Base-by-base conservation (phyloP, 2,113 vertebrate genomes). In the Accipiter cooperii region DNA sequence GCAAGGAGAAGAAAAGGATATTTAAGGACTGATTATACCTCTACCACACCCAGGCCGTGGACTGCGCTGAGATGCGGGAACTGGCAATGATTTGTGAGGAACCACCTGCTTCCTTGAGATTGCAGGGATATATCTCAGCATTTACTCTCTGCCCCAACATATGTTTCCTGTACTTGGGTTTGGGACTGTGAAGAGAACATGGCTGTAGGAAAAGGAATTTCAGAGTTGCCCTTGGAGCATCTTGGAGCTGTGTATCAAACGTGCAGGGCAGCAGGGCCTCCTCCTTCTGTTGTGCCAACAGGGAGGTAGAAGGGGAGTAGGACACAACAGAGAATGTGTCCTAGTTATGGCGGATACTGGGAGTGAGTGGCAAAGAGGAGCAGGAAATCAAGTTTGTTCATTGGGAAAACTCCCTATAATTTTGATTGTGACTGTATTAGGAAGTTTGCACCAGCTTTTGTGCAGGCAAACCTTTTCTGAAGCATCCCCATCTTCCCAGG, bases 71-170 rank as follows among this genome's bases (percentile, higher is more conserved):
- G 87, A 73, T 66, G 81, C 2, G 20, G 55, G 96, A 94, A 2
- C 58, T 75, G 89, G 95, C 89, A 49, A 5, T 3, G 89, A 38
- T 60, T 75, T 61, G 55, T 44, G 75, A 93, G 96, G 96, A 97
- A 95, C 95, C 87, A 83, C 81, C 96, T 97, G 96, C 84, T 97
- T 96, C 95, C 96, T 93, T 83, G 40, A 93, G 96, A 96, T 96
- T 95, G 87, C 84, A 69, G 58, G 68, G 52, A 80, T n/a, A 15
- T n/a, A 60, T 36, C 87, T 61, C 54, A 46, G 87, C 58, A 16
- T 49, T 44, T 20, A 61, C 91, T 68, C 75, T 85, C 63, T 88
- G 74, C 63, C 74, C 31, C 49, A 17, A 22, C 91, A 69, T 74
- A 1, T 70, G 96, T 91, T 97, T 96, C 96, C 96, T 96, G 95